phyloP scores from a whole-genome alignment of 2,888 invertebrate species.

The Chalcosyrphus nemorum region DNA sequence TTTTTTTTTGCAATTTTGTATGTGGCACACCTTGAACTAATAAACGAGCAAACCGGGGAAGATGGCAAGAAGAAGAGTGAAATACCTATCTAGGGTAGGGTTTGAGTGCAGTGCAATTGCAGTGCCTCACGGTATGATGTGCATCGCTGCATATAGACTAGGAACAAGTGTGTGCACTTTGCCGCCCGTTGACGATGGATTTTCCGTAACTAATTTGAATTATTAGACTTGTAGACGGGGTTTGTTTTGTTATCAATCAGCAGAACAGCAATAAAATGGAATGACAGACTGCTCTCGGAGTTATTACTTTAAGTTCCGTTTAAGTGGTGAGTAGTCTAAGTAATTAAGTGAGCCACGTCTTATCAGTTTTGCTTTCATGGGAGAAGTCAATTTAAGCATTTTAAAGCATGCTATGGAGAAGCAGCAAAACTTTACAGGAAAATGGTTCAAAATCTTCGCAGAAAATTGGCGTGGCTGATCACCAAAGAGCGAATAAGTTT shows the following conservation, averaged over 20 bases:
- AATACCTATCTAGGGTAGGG: slow-evolving; percentile 71
- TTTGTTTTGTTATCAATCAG: slow-evolving; percentile 55
- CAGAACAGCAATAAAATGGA: slow-evolving; percentile 9
- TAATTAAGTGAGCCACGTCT: too few relatives aligned
- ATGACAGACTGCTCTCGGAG: neutral
- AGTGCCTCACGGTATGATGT: slow-evolving; percentile 20
- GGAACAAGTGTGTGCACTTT: slow-evolving; percentile 63
- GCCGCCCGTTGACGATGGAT: slow-evolving; percentile 41
- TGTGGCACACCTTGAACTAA: slow-evolving; percentile 72
- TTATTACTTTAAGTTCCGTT: neutral
- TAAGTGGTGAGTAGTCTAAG: neutral
- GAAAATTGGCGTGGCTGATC: too few relatives aligned
- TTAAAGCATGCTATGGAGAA: too few relatives aligned
- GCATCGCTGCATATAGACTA: slow-evolving; percentile 48
- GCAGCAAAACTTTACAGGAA: too few relatives aligned
- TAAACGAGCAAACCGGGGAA: slow-evolving; percentile 54
- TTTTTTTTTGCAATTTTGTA: slow-evolving; percentile 51
- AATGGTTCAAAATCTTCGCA: too few relatives aligned
- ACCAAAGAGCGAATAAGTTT: too few relatives aligned
- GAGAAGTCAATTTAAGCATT: too few relatives aligned
- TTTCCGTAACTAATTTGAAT: slow-evolving; percentile 66
- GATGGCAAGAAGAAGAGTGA: slow-evolving; percentile 65
- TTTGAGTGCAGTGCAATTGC: slow-evolving; percentile 54
- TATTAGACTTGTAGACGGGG: slow-evolving; percentile 46
- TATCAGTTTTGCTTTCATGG: too few relatives aligned